A percentile compares a stretch with the other conserved stretches of the same genome.
phyloP scores from a whole-genome alignment of 2,797 vertebrate species.

The Echeneis naucrates region DNA sequence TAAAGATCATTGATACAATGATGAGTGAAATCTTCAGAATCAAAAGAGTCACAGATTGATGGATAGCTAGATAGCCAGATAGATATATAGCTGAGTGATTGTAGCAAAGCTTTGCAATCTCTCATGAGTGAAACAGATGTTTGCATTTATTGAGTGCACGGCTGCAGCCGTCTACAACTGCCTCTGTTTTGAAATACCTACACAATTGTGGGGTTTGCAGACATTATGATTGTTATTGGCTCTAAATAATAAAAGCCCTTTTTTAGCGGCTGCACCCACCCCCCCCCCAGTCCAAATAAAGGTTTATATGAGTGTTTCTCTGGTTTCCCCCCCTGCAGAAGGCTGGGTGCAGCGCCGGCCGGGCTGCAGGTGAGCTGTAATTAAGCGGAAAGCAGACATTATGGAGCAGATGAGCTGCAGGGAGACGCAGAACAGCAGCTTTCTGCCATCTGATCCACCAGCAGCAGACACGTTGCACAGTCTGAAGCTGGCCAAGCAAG shows the following conservation, averaged over 20 bases:
- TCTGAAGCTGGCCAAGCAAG: slow-evolving; percentile 72
- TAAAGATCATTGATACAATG: neutral
- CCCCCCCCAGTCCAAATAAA: slow-evolving; percentile 62
- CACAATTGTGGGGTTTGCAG: slow-evolving; percentile 70
- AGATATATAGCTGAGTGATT: slow-evolving; percentile 16
- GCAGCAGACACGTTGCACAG: slow-evolving; percentile 83
- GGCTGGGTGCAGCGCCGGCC: slow-evolving; percentile 63
- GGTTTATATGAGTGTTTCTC: slow-evolving; percentile 58
- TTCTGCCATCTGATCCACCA: slow-evolving; percentile 74
- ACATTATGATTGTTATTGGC: slow-evolving; percentile 76
- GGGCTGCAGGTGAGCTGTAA: slow-evolving; percentile 80
- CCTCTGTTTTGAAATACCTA: slow-evolving; percentile 62
- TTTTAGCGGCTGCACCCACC: slow-evolving; percentile 41
- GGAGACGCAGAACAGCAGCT: slow-evolving; percentile 60
- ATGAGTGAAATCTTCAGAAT: slow-evolving; percentile 3
- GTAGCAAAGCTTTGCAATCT: slow-evolving; percentile 4
- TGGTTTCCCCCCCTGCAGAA: slow-evolving; percentile 2
- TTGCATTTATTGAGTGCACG: slow-evolving; percentile 42
- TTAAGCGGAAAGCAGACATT: slow-evolving; percentile 75
- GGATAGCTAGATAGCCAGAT: slow-evolving; percentile 6
- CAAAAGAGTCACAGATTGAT: neutral
- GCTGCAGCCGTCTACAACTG: slow-evolving; percentile 31
- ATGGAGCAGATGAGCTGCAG: slow-evolving; percentile 69
- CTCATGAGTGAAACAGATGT: slow-evolving; percentile 66
- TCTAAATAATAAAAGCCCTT: slow-evolving; percentile 75